Conservation (phyloP, 2,888 invertebrate species). For the Dendrolimus houi region DNA sequence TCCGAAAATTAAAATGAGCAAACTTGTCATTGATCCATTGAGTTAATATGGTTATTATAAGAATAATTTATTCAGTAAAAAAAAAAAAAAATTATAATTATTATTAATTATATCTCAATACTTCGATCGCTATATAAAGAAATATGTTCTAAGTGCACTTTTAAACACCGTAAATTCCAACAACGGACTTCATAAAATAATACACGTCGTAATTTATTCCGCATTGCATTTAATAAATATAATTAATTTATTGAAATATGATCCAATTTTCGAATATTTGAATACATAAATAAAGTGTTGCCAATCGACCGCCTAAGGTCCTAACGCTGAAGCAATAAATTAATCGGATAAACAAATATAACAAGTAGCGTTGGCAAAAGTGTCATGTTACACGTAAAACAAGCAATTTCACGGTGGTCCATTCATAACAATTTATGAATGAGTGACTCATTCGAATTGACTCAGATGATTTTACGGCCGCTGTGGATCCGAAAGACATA, state of each 20-base stretch:
- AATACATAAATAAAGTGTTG: background rate
- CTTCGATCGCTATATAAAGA: too few relatives aligned
- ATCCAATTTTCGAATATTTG: background rate
- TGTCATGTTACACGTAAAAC: constrained; percentile 12
- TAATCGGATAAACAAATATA: background rate
- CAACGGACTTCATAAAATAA: too few relatives aligned
- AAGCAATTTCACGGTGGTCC: constrained; percentile 20
- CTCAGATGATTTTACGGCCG: constrained; percentile 27
- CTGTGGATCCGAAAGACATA: constrained; percentile 9
- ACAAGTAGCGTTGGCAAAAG: constrained; percentile 9
- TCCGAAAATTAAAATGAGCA: too few relatives aligned
- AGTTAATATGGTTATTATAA: too few relatives aligned
- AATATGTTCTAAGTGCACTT: too few relatives aligned
- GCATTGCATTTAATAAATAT: background rate
- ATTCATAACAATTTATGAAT: constrained; percentile 31
- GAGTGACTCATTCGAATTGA: constrained; percentile 33
- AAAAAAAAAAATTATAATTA: too few relatives aligned
- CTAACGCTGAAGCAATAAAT: background rate
- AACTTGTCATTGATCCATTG: too few relatives aligned
- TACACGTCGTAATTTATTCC: background rate
- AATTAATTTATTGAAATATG: background rate
- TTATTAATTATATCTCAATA: too few relatives aligned
- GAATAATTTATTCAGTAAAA: too few relatives aligned
- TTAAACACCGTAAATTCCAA: too few relatives aligned
- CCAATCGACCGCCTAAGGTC: background rate